A percentile compares a stretch with the other conserved stretches of the same genome.
Conservation (phyloP, 2,888 invertebrate species). For the Pinctada fucata region DNA sequence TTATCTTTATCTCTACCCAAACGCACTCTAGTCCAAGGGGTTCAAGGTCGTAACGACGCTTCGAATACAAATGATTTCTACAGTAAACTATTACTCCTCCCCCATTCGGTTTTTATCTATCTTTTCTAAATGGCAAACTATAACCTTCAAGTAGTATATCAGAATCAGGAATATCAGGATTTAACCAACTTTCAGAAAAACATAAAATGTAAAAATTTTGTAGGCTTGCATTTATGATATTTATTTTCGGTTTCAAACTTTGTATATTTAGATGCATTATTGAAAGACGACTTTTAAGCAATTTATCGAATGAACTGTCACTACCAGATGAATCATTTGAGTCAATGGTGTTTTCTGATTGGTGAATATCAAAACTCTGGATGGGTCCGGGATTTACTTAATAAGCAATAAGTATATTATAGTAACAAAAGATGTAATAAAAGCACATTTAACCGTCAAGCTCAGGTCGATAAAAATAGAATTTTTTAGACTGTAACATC, state of each 20-base stretch:
- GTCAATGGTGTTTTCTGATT: too few species aligned
- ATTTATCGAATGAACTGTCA: background rate
- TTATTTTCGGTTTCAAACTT: background rate
- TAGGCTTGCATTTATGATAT: background rate
- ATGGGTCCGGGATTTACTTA: too few species aligned
- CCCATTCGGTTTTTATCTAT: background rate
- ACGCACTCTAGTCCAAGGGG: constrained; percentile 1
- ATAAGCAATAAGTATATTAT: too few species aligned
- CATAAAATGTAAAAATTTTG: background rate
- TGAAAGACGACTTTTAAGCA: background rate
- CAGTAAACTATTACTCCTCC: constrained; percentile 5
- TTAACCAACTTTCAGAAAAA: background rate
- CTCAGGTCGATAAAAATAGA: too few species aligned
- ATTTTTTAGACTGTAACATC: too few species aligned
- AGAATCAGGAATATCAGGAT: background rate
- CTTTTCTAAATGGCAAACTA: background rate
- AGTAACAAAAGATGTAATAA: too few species aligned
- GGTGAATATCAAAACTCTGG: too few species aligned
- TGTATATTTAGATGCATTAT: background rate
- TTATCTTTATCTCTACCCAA: constrained; percentile 17
- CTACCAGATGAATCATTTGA: too few species aligned
- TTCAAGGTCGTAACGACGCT: constrained; percentile 13
- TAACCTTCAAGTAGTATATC: background rate
- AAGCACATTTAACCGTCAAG: too few species aligned
- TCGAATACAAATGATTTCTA: background rate